Evolutionary conservation across 2,113 vertebrate species (phyloP).

Genomic region (Semicossyphus pulcher): DNA sequence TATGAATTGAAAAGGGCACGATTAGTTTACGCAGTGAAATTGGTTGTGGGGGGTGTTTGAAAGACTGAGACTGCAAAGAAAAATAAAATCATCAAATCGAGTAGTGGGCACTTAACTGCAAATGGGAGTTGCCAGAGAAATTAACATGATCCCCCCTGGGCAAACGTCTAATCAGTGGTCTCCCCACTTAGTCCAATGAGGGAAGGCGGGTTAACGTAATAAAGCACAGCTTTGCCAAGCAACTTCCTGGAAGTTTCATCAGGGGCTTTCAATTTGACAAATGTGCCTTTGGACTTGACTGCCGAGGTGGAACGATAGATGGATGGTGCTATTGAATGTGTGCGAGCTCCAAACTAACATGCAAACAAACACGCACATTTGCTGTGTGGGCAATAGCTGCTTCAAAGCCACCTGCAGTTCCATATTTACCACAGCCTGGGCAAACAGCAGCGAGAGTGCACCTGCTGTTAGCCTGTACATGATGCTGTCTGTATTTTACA

Average conservation of each 20-base stretch:
- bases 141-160: conserved; percentile 60
- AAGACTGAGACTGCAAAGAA: conserved; percentile 45
- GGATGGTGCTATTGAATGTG: conserved; percentile 4
- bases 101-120: conserved; percentile 71
- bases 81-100: conserved; percentile 52
- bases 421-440: conserved; percentile 73
- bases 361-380: conserved; percentile 43
- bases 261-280: conserved; percentile 55
- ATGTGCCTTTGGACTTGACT: conserved; percentile 54
- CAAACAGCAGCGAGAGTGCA: conserved; percentile 62
- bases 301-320: conserved; percentile 42
- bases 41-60: conserved; percentile 21
- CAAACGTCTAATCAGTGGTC: conserved; percentile 71
- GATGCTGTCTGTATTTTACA: conserved; percentile 51
- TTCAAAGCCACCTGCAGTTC: conserved; percentile 70
- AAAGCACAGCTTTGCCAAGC: conserved; percentile 48
- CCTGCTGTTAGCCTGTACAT: conserved; percentile 57
- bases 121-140: conserved; percentile 73
- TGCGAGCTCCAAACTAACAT: conserved; percentile 15
- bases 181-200: conserved; percentile 58
- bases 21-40: conserved; percentile 69
- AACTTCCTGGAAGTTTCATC: conserved; percentile 50
- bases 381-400: conserved; percentile 62
- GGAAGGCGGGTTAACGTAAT: conserved; percentile 70
- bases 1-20: conserved; percentile 71